Evolutionary conservation across 2,113 vertebrate species (phyloP).

Genomic region (Baryphthengus martii): DNA sequence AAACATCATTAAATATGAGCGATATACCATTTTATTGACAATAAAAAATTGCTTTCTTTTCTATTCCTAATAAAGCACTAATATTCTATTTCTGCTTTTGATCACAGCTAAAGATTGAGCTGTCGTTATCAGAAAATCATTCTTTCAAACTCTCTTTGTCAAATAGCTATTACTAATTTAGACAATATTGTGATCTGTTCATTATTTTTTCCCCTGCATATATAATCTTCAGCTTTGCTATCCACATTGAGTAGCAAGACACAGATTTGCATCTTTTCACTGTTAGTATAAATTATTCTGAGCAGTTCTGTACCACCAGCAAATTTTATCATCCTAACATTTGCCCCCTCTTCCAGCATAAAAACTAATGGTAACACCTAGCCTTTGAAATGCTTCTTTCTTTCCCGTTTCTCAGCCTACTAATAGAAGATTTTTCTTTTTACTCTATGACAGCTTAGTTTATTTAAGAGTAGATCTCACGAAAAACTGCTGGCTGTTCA

Average conservation of each 20-base stretch:
- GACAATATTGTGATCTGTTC: background rate
- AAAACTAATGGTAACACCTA: background rate
- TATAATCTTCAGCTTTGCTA: background rate
- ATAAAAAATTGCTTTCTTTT: background rate
- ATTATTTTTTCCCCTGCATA: background rate
- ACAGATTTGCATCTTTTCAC: background rate
- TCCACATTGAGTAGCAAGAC: background rate
- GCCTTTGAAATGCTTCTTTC: background rate
- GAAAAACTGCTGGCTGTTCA: background rate
- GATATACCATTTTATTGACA: background rate
- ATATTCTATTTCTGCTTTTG: background rate
- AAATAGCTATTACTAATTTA: background rate
- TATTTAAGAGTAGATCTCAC: background rate
- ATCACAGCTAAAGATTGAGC: background rate
- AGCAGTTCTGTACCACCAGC: background rate
- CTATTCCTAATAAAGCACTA: background rate
- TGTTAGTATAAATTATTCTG: fast-evolving
- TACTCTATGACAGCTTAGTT: background rate
- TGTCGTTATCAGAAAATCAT: background rate
- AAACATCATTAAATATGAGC: background rate
- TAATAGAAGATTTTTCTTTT: background rate
- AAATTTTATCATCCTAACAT: background rate
- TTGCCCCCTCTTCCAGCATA: background rate
- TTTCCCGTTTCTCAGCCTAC: background rate
- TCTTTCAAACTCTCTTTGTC: background rate